Conservation (phyloP, 35 echinoderm and acorn worm genomes). For the Holothuria glaberrima region DNA sequence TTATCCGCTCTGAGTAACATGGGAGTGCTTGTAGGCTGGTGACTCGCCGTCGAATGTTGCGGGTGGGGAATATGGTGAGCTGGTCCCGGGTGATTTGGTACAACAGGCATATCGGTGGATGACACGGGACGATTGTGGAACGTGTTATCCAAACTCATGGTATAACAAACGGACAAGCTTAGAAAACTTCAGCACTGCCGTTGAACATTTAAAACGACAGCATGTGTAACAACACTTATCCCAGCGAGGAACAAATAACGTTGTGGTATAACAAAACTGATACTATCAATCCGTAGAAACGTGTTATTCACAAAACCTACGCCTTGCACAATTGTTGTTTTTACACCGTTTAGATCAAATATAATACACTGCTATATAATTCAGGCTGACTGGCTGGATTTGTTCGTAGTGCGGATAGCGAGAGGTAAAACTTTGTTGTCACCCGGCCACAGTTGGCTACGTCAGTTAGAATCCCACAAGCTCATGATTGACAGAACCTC, state of each 20-base stretch:
- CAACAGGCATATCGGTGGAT: slow-evolving; percentile 56
- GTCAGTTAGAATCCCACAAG: slow-evolving; percentile 39
- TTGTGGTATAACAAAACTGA: too few relatives aligned
- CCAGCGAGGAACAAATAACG: too few relatives aligned
- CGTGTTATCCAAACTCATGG: slow-evolving; percentile 62
- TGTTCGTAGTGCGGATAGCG: too few relatives aligned
- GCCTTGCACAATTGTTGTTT: too few relatives aligned
- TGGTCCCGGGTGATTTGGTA: slow-evolving; percentile 56
- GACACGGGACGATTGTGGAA: slow-evolving; percentile 47
- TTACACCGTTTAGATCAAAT: too few relatives aligned
- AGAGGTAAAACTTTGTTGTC: slow-evolving; percentile 38
- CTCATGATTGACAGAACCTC: slow-evolving; percentile 56
- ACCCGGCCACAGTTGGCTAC: slow-evolving; percentile 37
- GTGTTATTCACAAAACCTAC: too few relatives aligned
- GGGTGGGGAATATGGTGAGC: slow-evolving; percentile 66
- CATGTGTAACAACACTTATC: slow-evolving; percentile 7
- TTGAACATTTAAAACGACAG: not conserved
- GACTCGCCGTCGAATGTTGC: slow-evolving; percentile 42
- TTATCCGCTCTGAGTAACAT: slow-evolving; percentile 92
- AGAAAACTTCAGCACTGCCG: slow-evolving; percentile 29
- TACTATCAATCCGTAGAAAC: too few relatives aligned
- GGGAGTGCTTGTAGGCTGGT: slow-evolving; percentile 36
- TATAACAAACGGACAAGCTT: slow-evolving; percentile 19
- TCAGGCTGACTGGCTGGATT: too few relatives aligned
- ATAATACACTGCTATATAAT: too few relatives aligned